Conservation (phyloP, 2,797 vertebrate species). For the Heteromormyrus szaboi region DNA sequence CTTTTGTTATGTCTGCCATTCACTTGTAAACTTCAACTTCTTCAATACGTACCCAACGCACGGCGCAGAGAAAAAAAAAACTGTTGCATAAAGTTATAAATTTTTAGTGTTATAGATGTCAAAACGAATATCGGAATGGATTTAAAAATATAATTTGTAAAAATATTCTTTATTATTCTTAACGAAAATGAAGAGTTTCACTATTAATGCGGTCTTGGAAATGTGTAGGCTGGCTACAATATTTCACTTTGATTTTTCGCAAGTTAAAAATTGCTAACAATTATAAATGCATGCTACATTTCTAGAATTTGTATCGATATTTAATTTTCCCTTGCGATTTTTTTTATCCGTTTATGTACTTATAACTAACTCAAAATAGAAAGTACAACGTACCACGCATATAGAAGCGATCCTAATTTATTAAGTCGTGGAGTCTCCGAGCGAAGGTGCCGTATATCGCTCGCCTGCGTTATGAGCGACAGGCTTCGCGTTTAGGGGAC, state of each 20-base stretch:
- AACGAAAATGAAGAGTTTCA: neutral
- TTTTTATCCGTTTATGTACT: neutral
- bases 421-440: neutral
- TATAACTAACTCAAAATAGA: neutral
- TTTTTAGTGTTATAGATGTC: neutral
- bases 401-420: neutral
- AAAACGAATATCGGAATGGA: neutral
- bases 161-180: neutral
- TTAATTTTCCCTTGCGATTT: neutral
- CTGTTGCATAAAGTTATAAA: neutral
- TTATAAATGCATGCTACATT: neutral
- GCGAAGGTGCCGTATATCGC: neutral
- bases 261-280: neutral
- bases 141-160: neutral
- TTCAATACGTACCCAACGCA: neutral
- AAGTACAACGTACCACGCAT: neutral
- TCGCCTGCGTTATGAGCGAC: neutral
- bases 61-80: neutral
- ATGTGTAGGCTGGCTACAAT: neutral
- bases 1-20: slow-evolving; percentile 25
- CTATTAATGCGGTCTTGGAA: neutral
- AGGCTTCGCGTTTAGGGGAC: neutral
- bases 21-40: slow-evolving; percentile 15
- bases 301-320: neutral
- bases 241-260: neutral